phyloP scores from a whole-genome alignment of 1,140 invertebrate genomes.

The Cotesia glomerata region DNA sequence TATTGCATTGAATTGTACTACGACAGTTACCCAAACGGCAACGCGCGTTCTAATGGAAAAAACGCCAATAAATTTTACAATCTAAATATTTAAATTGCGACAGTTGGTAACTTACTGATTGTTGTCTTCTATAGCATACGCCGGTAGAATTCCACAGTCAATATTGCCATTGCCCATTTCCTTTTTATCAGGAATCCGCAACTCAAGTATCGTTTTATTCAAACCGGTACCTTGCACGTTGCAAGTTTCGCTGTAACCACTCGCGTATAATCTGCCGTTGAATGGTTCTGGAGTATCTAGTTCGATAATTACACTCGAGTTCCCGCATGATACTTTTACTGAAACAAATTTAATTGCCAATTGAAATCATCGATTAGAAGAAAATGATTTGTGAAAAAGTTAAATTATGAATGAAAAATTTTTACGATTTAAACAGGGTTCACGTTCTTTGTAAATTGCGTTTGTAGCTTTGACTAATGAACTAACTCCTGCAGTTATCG shows the following conservation, averaged over 20 bases:
- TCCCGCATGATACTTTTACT: conserved; percentile 65
- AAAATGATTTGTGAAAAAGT: background rate
- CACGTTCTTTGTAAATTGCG: conserved; percentile 62
- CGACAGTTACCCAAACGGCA: conserved; percentile 62
- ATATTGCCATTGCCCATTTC: conserved; percentile 33
- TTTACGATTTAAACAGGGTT: conserved; percentile 66
- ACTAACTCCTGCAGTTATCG: conserved; percentile 54
- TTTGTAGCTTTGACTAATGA: conserved; percentile 50
- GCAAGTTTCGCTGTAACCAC: conserved; percentile 59
- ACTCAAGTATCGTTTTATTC: conserved; percentile 55
- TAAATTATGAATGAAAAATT: conserved; percentile 3
- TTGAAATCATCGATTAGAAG: background rate
- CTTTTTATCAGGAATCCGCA: conserved; percentile 51
- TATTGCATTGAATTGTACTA: conserved; percentile 69
- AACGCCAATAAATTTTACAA: background rate
- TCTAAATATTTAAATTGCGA: conserved; percentile 16
- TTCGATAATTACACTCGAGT: conserved; percentile 59
- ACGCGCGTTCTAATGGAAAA: conserved; percentile 46
- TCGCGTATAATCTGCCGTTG: conserved; percentile 62
- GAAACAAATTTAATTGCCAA: conserved; percentile 9
- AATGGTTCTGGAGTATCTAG: conserved; percentile 64
- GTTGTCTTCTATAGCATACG: conserved; percentile 47
- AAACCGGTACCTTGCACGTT: conserved; percentile 56
- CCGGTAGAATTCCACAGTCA: conserved; percentile 51
- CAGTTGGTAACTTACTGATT: conserved; percentile 43